phyloP scores from a whole-genome alignment of 1,140 invertebrate genomes.

The Gonatopus flavifemur region DNA sequence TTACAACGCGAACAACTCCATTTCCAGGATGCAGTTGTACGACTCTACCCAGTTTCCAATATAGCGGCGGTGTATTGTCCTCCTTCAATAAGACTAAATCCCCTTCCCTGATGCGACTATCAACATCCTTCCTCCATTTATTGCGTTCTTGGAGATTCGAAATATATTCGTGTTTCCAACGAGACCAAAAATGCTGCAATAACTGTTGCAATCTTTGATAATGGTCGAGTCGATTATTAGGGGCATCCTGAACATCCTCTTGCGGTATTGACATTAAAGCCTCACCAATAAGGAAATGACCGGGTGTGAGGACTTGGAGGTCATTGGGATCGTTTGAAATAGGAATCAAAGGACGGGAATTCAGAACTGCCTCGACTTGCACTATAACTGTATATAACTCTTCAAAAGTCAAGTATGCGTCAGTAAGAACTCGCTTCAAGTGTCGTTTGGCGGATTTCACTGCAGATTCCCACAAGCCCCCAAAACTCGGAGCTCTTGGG shows the following conservation, averaged over 20 bases:
- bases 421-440: constrained; percentile 17
- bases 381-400: constrained; percentile 17
- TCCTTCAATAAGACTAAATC: not conserved
- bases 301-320: too few species aligned
- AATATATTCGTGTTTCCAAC: constrained; percentile 26
- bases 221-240: not conserved
- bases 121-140: not conserved
- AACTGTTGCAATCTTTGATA: not conserved
- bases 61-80: not conserved
- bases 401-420: constrained; percentile 18
- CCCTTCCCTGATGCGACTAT: not conserved
- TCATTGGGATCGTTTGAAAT: too few species aligned
- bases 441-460: constrained; percentile 28
- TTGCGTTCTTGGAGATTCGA: constrained; percentile 13
- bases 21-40: not conserved
- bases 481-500: constrained; percentile 6
- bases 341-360: too few species aligned
- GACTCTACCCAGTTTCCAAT: not conserved
- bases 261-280: too few species aligned
- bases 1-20: not conserved
- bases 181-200: constrained; percentile 23
- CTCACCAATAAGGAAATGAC: too few species aligned
- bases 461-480: too few species aligned
- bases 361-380: constrained; percentile 21
- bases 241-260: not conserved